Conservation (phyloP, 1,140 invertebrate genomes). For the Drosophila pandora region DNA sequence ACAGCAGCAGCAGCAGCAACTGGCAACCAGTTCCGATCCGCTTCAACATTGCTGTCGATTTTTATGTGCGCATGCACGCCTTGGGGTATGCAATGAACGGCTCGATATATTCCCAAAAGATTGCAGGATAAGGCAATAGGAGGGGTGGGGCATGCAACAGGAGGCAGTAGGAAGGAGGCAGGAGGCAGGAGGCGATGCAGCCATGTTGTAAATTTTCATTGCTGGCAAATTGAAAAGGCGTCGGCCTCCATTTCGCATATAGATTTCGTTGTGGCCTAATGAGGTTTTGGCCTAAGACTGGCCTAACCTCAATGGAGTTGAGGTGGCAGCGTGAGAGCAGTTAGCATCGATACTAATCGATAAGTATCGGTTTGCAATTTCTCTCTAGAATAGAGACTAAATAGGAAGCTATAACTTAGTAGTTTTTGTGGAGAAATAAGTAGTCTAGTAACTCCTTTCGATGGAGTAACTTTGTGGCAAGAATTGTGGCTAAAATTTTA, state of each 20-base stretch:
- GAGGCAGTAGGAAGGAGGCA: not conserved
- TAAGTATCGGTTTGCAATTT: not conserved
- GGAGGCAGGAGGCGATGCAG: not conserved
- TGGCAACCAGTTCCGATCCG: constrained; percentile 46
- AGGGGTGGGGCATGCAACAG: not conserved
- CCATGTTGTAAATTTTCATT: constrained; percentile 78
- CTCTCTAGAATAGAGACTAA: too few species aligned
- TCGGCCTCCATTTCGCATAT: constrained; percentile 73
- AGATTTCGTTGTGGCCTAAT: constrained; percentile 70
- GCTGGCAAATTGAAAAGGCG: constrained; percentile 81
- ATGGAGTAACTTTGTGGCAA: too few species aligned
- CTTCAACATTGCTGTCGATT: constrained; percentile 75
- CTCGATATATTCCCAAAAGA: constrained; percentile 15
- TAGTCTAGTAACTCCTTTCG: too few species aligned
- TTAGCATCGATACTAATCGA: constrained; percentile 8
- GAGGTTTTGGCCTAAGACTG: constrained; percentile 62
- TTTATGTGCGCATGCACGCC: constrained; percentile 83
- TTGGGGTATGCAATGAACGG: constrained; percentile 73
- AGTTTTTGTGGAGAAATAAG: too few species aligned
- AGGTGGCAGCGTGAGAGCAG: constrained; percentile 1
- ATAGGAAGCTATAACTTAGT: too few species aligned
- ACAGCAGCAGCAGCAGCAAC: constrained; percentile 32
- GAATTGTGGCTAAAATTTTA: too few species aligned
- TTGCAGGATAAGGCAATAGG: not conserved
- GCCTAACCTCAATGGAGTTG: constrained; percentile 1